Conservation (phyloP, 2,888 invertebrate genomes). For the Tachina grossa region DNA sequence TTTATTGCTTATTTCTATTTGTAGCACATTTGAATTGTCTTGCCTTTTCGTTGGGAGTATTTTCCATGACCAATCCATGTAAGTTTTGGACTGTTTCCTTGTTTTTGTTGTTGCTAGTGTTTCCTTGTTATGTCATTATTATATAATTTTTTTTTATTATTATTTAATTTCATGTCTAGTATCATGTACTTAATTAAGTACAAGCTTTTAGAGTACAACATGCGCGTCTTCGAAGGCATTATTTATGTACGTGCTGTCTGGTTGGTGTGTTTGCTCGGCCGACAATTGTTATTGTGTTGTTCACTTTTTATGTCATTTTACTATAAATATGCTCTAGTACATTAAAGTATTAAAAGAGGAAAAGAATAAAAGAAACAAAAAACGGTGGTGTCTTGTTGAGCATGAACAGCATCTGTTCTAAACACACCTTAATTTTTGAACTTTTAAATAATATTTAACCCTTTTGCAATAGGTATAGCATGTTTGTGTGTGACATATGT, state of each 20-base stretch:
- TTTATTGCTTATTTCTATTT: conserved; percentile 42
- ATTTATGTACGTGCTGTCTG: neutral
- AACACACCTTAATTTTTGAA: conserved; percentile 53
- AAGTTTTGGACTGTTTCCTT: neutral
- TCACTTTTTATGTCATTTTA: conserved; percentile 16
- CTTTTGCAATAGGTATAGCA: conserved; percentile 14
- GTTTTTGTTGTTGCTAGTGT: neutral
- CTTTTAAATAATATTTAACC: conserved; percentile 42
- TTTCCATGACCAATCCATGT: conserved; percentile 43
- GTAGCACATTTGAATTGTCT: conserved; percentile 16
- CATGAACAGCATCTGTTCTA: conserved; percentile 17
- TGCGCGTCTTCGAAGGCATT: neutral
- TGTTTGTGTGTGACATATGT: conserved; percentile 52
- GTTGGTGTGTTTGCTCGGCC: conserved; percentile 6
- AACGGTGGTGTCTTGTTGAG: conserved; percentile 3
- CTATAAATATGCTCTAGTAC: neutral
- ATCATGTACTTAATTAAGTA: conserved; percentile 53
- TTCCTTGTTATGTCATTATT: conserved; percentile 55
- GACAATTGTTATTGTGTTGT: conserved; percentile 21
- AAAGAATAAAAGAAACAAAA: neutral
- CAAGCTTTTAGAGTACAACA: conserved; percentile 39
- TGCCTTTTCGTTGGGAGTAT: neutral
- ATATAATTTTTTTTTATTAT: conserved; percentile 23
- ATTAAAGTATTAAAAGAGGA: neutral
- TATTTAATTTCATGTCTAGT: conserved; percentile 44